A percentile compares a stretch with the other conserved stretches of the same genome.
phyloP scores from a whole-genome alignment of 1,140 invertebrate species.

The Lepidurus apus region DNA sequence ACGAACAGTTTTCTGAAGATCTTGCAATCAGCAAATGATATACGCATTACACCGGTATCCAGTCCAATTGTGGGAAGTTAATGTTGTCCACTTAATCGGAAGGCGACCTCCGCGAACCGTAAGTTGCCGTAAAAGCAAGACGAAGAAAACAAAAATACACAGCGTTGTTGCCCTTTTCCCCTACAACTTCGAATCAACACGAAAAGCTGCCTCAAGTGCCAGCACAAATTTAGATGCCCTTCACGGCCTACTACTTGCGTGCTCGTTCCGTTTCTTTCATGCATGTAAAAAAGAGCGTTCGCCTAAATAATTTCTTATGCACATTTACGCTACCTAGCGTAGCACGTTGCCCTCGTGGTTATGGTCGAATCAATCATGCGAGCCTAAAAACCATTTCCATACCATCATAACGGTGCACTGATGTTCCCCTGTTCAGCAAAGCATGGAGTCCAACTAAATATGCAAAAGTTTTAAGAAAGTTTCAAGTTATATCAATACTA shows the following conservation, averaged over 20 bases:
- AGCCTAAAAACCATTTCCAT: background rate
- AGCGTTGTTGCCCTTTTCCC: background rate
- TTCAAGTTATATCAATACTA: too few species aligned
- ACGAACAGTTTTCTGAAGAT: background rate
- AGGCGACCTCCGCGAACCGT: background rate
- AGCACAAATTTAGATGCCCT: constrained; percentile 2
- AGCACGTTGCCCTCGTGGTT: constrained; percentile 4
- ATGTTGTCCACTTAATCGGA: background rate
- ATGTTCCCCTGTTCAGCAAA: background rate
- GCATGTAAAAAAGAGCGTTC: constrained; percentile 6
- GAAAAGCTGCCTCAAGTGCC: background rate
- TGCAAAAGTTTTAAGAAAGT: background rate
- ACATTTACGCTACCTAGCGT: constrained; percentile 6
- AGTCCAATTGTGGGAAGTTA: background rate
- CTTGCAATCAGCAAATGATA: background rate
- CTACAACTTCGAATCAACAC: background rate
- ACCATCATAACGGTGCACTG: background rate
- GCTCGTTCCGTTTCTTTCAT: background rate
- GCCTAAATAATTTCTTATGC: background rate
- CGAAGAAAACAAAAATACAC: background rate
- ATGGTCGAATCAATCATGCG: constrained; percentile 15
- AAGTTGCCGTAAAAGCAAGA: background rate
- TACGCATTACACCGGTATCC: background rate
- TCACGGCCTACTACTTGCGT: constrained; percentile 9
- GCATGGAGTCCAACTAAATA: background rate